Conservation (phyloP, 1,140 invertebrate genomes). For the Eupristina koningsbergeri region DNA sequence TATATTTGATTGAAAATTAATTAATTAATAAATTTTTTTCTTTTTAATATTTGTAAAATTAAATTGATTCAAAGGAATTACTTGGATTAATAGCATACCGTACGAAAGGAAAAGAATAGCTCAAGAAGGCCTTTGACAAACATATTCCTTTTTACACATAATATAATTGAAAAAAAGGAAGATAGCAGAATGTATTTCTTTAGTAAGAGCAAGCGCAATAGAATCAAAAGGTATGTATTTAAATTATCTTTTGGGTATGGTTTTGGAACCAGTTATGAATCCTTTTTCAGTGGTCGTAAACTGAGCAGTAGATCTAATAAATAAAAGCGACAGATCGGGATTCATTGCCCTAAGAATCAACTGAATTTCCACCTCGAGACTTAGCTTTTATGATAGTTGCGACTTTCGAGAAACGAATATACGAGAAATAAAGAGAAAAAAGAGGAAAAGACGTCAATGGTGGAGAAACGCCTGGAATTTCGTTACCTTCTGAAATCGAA, state of each 20-base stretch:
- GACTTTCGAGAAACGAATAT: constrained; percentile 42
- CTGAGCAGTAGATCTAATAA: constrained; percentile 54
- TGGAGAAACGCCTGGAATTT: constrained; percentile 33
- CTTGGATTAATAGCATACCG: too few relatives aligned
- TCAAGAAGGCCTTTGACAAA: too few relatives aligned
- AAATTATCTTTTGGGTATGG: constrained; percentile 34
- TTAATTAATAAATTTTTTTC: too few relatives aligned
- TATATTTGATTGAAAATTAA: too few relatives aligned
- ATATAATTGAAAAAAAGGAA: background rate
- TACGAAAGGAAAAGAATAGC: too few relatives aligned
- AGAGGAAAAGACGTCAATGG: background rate
- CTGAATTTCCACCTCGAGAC: constrained; percentile 33
- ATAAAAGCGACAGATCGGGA: constrained; percentile 44
- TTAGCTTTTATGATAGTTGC: background rate
- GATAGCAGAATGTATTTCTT: background rate
- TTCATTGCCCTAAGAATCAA: background rate
- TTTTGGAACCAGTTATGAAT: constrained; percentile 49
- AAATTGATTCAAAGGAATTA: too few relatives aligned
- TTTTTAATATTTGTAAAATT: too few relatives aligned
- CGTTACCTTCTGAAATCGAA: constrained; percentile 46
- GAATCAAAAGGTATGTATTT: too few relatives aligned
- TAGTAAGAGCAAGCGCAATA: background rate
- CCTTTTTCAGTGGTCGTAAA: constrained; percentile 38
- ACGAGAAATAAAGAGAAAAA: constrained; percentile 29
- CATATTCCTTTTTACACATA: too few relatives aligned